Percentiles rank a stretch among this genome's conserved stretches.
Evolutionary conservation across 2,888 invertebrate genomes (phyloP).

Genomic region (Camponotus fellah): DNA sequence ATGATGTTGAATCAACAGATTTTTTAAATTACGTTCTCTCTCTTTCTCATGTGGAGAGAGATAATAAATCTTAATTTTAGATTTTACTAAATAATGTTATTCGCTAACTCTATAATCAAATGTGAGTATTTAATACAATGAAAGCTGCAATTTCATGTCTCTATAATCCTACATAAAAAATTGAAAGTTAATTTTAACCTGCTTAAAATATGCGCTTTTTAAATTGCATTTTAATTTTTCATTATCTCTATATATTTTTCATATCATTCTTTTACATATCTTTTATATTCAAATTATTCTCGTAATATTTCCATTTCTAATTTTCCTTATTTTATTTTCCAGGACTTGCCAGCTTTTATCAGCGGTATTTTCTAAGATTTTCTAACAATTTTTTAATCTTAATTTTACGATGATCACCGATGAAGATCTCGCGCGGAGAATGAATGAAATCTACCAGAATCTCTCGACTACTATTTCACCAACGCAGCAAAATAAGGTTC

Average conservation of each 20-base stretch:
- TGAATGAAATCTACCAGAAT: slow-evolving; percentile 66
- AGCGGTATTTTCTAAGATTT: not conserved
- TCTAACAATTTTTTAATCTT: slow-evolving; percentile 13
- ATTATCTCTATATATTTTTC: not conserved
- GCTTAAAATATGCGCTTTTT: not conserved
- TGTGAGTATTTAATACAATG: not conserved
- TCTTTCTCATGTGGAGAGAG: not conserved
- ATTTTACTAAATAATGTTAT: too few species aligned
- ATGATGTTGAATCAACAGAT: not conserved
- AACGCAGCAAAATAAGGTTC: slow-evolving; percentile 58
- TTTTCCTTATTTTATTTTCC: not conserved
- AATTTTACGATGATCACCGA: slow-evolving; percentile 63
- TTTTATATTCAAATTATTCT: not conserved
- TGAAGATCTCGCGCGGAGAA: slow-evolving; percentile 67
- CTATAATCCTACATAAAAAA: slow-evolving; percentile 19
- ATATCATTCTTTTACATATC: not conserved
- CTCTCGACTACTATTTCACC: slow-evolving; percentile 43
- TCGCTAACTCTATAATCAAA: not conserved
- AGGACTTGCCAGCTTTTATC: not conserved
- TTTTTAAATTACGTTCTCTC: not conserved
- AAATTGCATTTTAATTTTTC: slow-evolving; percentile 4
- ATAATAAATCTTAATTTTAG: not conserved
- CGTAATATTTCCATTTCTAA: slow-evolving; percentile 5
- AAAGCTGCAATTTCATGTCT: slow-evolving; percentile 31
- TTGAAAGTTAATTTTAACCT: slow-evolving; percentile 44